These are phyloP conservation scores for Aplysina aerophoba DNA, from an alignment of 37 sponge, comb jelly and placozoan species.

Conservation along the genomic window DNA sequence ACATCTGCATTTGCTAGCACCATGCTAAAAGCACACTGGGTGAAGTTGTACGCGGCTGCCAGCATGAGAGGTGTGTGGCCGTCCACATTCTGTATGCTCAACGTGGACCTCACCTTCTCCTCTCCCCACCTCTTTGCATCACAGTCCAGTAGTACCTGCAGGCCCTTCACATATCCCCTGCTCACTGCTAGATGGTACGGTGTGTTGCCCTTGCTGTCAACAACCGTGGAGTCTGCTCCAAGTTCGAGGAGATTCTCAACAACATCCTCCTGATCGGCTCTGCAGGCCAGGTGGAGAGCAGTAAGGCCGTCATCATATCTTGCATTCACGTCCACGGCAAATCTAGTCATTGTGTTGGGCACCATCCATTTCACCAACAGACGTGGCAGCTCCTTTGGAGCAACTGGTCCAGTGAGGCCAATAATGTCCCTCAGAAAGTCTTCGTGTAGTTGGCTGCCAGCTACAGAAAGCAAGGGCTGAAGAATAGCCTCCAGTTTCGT, in stretches of 20 bases:
- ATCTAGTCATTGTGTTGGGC: background rate
- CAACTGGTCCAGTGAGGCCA: slow-evolving; percentile 4
- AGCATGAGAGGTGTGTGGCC: slow-evolving; percentile 49
- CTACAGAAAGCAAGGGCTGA: background rate
- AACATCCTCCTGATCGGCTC: slow-evolving; percentile 4
- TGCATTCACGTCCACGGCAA: slow-evolving; percentile 20
- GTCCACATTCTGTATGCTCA: background rate
- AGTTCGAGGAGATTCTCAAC: background rate
- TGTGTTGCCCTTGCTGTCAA: slow-evolving; percentile 5
- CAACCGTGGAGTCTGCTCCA: background rate
- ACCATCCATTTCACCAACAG: background rate
- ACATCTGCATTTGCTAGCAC: slow-evolving; percentile 34
- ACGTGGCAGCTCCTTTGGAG: slow-evolving; percentile 1
- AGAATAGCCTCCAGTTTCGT: slow-evolving; percentile 1
- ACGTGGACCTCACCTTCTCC: background rate
- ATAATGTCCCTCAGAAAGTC: slow-evolving; percentile 25
- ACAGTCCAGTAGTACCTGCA: background rate
- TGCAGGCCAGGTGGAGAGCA: slow-evolving; percentile 23
- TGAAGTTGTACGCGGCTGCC: slow-evolving; percentile 1
- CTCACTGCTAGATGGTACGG: slow-evolving; percentile 16
- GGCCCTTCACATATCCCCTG: background rate
- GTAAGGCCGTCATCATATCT: slow-evolving; percentile 5
- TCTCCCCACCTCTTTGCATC: background rate
- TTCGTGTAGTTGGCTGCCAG: background rate
- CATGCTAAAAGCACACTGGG: slow-evolving; percentile 30